Conservation (phyloP, 2,888 invertebrate genomes). For the Thymelicus lineola region DNA sequence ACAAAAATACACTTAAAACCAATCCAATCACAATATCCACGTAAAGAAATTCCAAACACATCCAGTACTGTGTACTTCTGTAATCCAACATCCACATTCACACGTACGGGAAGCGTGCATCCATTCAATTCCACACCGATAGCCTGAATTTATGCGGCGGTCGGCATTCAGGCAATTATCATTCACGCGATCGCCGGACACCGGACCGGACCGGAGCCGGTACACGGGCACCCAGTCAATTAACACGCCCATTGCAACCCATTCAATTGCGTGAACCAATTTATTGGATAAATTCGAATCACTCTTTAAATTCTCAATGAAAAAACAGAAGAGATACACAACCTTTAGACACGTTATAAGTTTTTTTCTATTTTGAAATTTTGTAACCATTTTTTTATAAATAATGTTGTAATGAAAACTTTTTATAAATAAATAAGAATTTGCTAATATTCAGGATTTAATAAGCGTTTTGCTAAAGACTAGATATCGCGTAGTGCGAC, state of each 20-base stretch:
- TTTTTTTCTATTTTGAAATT: too few relatives aligned
- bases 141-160: conserved; percentile 67
- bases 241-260: conserved; percentile 78
- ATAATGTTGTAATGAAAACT: too few relatives aligned
- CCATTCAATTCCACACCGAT: conserved; percentile 69
- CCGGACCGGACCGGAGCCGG: conserved; percentile 54
- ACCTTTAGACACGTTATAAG: too few relatives aligned
- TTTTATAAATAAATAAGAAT: too few relatives aligned
- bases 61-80: conserved; percentile 35
- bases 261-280: conserved; percentile 71
- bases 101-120: conserved; percentile 59
- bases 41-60: conserved; percentile 10
- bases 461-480: neutral
- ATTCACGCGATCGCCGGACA: conserved; percentile 76
- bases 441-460: too few relatives aligned
- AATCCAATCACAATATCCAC: conserved; percentile 7
- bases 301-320: neutral
- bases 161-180: conserved; percentile 73
- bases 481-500: conserved; percentile 1
- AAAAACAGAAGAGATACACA: neutral
- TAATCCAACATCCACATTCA: conserved; percentile 41
- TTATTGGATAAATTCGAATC: conserved; percentile 60
- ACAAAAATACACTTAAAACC: neutral
- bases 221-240: conserved; percentile 68
- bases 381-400: too few relatives aligned